These are phyloP conservation scores for Apus apus DNA, from an alignment of 2,113 vertebrate species.

Conservation along the genomic window DNA sequence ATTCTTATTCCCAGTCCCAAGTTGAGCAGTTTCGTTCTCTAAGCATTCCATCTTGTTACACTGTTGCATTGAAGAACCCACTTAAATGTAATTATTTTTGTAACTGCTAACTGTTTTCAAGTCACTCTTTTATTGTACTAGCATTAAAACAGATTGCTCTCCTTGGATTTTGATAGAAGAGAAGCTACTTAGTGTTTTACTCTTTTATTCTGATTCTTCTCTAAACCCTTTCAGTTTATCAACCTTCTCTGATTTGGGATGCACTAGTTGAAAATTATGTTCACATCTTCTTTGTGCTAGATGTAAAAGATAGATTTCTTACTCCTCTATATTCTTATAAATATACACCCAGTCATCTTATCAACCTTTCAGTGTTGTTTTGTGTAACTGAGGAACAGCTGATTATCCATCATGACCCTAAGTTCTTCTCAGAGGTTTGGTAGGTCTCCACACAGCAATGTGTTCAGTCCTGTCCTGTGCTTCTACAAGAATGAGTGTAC, in stretches of 20 bases:
- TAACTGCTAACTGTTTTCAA: not conserved
- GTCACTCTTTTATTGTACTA: not conserved
- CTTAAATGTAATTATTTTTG: not conserved
- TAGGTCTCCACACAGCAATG: not conserved
- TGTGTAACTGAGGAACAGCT: not conserved
- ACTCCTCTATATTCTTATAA: not conserved
- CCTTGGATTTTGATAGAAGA: not conserved
- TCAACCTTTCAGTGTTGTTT: not conserved
- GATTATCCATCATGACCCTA: not conserved
- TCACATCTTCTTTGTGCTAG: not conserved
- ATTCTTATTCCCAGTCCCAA: not conserved
- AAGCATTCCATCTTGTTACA: not conserved
- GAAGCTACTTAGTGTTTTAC: not conserved
- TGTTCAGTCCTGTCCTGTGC: not conserved
- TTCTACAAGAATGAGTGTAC: not conserved
- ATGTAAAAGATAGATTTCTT: not conserved
- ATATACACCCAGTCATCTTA: not conserved
- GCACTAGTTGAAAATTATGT: not conserved
- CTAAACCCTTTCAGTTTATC: not conserved
- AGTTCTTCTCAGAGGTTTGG: not conserved
- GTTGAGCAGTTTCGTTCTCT: not conserved
- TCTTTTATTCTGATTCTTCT: not conserved
- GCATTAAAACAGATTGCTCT: not conserved
- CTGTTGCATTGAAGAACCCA: not conserved
- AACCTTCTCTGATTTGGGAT: not conserved